Conservation (phyloP, 2,888 invertebrate species). For the Catocala sponsa region DNA sequence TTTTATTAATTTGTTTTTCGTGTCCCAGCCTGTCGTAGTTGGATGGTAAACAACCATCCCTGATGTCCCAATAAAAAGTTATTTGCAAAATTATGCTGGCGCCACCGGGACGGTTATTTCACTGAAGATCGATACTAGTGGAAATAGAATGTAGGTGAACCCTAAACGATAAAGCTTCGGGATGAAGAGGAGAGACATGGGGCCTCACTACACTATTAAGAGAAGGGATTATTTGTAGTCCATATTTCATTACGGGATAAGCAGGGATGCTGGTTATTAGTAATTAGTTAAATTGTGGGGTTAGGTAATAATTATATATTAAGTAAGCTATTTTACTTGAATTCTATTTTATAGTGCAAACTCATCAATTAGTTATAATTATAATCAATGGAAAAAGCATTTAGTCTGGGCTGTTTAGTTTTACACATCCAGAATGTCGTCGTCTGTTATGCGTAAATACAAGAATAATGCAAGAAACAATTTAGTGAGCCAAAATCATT, state of each 20-base stretch:
- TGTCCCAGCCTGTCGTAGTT: slow-evolving; percentile 26
- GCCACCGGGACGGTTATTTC: slow-evolving; percentile 64
- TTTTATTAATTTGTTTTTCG: slow-evolving; percentile 45
- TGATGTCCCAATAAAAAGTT: slow-evolving; percentile 71
- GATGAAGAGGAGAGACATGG: no score
- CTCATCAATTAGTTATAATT: no score
- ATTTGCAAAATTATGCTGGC: slow-evolving; percentile 71
- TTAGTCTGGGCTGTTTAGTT: no score
- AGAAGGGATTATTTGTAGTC: neutral
- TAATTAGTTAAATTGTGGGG: no score
- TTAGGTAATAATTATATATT: neutral
- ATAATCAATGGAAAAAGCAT: no score
- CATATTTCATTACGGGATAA: no score
- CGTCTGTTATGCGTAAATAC: no score
- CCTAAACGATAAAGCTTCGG: slow-evolving; percentile 7
- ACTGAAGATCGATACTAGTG: slow-evolving; percentile 62
- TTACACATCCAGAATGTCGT: no score
- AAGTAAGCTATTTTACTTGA: neutral
- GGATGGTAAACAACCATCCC: slow-evolving; percentile 57
- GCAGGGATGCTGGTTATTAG: no score
- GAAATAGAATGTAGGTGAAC: slow-evolving; percentile 65
- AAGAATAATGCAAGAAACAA: no score
- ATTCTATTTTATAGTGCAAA: no score
- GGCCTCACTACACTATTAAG: neutral
- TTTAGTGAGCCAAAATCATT: no score